phyloP scores from a whole-genome alignment of 2,888 invertebrate genomes.

The Phorcus lineatus region DNA sequence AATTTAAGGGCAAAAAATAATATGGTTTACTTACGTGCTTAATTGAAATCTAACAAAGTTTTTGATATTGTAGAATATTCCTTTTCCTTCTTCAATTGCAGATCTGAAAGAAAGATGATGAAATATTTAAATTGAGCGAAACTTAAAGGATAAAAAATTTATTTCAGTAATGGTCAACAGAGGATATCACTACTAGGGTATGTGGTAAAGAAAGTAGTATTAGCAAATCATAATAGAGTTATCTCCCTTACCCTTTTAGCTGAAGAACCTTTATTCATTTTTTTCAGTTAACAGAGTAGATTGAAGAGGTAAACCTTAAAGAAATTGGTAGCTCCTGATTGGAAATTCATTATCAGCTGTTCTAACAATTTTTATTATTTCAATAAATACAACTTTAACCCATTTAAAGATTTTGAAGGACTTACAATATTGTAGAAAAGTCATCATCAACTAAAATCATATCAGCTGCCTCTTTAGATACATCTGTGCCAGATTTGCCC shows the following conservation, averaged over 20 bases:
- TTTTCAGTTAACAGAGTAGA: no score
- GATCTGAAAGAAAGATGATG: slow-evolving; percentile 76
- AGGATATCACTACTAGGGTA: no score
- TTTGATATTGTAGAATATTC: slow-evolving; percentile 98
- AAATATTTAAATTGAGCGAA: neutral
- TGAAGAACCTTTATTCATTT: no score
- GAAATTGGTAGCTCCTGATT: no score
- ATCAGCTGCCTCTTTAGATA: slow-evolving; percentile 99
- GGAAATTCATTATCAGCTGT: no score
- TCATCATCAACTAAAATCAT: slow-evolving; percentile 99
- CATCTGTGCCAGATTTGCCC: slow-evolving; percentile 93
- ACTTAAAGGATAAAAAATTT: no score
- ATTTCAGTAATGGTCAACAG: no score
- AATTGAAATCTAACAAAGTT: slow-evolving; percentile 99
- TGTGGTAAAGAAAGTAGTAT: neutral
- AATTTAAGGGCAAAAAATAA: no score
- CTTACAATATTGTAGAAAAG: slow-evolving; percentile 96
- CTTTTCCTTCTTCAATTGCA: slow-evolving; percentile 99
- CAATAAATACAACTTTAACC: no score
- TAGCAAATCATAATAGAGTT: neutral
- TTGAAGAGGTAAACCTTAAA: no score
- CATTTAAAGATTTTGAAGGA: neutral
- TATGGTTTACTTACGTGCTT: slow-evolving; percentile 82
- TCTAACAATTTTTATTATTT: no score
- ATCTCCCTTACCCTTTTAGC: no score